phyloP scores from a whole-genome alignment of 2,888 invertebrate species.

The Drosophila neoperkinsi region DNA sequence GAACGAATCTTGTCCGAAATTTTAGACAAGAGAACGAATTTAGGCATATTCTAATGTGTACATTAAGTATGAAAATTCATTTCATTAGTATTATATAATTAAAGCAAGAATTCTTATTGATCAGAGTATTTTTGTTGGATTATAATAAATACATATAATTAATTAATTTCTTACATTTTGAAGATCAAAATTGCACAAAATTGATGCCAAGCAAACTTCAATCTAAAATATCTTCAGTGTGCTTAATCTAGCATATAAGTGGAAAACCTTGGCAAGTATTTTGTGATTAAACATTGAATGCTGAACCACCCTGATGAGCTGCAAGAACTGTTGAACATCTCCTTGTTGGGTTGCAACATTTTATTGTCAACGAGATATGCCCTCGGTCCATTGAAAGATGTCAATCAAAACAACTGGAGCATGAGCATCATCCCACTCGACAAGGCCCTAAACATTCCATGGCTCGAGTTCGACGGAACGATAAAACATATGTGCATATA shows the following conservation, averaged over 20 bases:
- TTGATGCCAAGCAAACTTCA: not conserved
- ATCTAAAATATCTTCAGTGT: not conserved
- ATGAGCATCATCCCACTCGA: conserved; percentile 27
- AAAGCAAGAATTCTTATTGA: not conserved
- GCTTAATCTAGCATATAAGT: too few species aligned
- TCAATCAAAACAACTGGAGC: conserved; percentile 62
- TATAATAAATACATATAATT: not conserved
- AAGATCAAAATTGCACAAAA: not conserved
- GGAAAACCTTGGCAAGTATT: not conserved
- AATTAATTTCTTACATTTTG: not conserved
- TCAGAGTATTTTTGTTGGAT: not conserved
- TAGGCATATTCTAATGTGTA: not conserved
- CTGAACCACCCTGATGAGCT: conserved; percentile 10
- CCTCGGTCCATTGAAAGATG: conserved; percentile 42
- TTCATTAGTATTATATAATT: not conserved
- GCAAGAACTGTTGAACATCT: conserved; percentile 9
- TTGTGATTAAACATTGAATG: not conserved
- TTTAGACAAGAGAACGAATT: not conserved
- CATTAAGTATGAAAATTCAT: not conserved
- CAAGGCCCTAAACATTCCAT: conserved; percentile 18
- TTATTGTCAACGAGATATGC: conserved; percentile 42
- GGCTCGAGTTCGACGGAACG: conserved; percentile 9
- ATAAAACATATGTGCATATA: conserved; percentile 45
- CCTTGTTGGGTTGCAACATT: conserved; percentile 40
- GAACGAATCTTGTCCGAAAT: not conserved